Evolutionary conservation across 2,888 invertebrate species (phyloP).

Genomic region (Theristus sp.): DNA sequence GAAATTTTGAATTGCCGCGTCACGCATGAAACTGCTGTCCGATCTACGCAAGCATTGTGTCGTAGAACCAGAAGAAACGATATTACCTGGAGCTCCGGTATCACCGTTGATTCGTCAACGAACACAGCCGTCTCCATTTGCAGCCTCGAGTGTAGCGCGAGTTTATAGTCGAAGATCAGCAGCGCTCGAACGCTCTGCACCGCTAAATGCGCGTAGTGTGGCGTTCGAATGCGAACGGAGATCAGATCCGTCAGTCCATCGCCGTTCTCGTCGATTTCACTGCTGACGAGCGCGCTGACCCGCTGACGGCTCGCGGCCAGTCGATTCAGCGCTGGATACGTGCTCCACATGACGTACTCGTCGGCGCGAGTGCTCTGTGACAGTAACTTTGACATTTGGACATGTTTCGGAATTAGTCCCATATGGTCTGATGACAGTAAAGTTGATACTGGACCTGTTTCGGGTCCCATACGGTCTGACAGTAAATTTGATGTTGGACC

Average conservation of each 20-base stretch:
- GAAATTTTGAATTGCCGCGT: no score
- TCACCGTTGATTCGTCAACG: background rate
- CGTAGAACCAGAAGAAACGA: no score
- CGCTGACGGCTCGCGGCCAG: background rate
- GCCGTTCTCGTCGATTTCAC: background rate
- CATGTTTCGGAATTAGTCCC: no score
- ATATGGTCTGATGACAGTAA: no score
- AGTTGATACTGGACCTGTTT: no score
- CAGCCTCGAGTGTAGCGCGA: background rate
- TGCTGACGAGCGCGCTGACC: background rate
- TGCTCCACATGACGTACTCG: background rate
- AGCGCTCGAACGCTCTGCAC: background rate
- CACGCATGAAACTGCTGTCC: no score
- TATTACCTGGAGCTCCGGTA: background rate
- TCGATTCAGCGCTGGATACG: background rate
- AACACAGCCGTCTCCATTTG: background rate
- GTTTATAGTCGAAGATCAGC: background rate
- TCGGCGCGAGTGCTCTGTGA: background rate
- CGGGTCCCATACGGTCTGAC: no score
- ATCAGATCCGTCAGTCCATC: background rate
- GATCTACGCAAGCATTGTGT: no score
- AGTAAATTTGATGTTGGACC: no score
- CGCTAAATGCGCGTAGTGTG: background rate
- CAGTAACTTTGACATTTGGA: no score
- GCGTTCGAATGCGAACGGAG: background rate